Conservation (phyloP, 1,140 invertebrate species). For the Ceratosolen fusciceps region DNA sequence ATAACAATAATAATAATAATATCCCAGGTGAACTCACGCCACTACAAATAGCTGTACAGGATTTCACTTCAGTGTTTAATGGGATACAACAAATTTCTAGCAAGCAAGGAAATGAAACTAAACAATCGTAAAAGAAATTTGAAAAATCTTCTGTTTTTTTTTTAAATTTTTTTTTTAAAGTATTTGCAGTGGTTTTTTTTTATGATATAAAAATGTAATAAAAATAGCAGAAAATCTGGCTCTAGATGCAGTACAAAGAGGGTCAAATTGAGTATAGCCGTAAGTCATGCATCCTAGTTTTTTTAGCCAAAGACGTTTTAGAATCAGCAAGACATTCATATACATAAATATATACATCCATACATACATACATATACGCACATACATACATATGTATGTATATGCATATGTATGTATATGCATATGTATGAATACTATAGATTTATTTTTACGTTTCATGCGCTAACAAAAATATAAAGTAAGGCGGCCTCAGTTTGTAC, state of each 20-base stretch:
- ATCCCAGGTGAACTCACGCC: slow-evolving; percentile 67
- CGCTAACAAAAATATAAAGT: slow-evolving; percentile 52
- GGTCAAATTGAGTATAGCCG: slow-evolving; percentile 53
- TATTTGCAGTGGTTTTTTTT: slow-evolving; percentile 46
- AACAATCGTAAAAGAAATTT: slow-evolving; percentile 44
- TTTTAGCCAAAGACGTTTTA: slow-evolving; percentile 66
- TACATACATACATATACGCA: neutral
- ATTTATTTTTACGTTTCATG: slow-evolving; percentile 47
- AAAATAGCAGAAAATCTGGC: slow-evolving; percentile 45
- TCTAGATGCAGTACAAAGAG: slow-evolving; percentile 40
- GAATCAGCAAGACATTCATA: slow-evolving; percentile 48
- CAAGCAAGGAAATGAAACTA: slow-evolving; percentile 49
- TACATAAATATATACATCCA: slow-evolving; percentile 27
- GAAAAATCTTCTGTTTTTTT: slow-evolving; percentile 46
- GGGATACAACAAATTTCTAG: slow-evolving; percentile 39
- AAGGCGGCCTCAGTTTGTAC: slow-evolving; percentile 55
- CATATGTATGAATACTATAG: slow-evolving; percentile 16
- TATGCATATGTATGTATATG: slow-evolving; percentile 7
- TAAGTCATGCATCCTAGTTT: slow-evolving; percentile 55
- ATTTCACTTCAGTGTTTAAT: slow-evolving; percentile 52
- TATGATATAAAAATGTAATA: slow-evolving; percentile 45
- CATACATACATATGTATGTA: slow-evolving; percentile 6
- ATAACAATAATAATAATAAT: no score
- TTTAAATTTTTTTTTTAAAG: no score
- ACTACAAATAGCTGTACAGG: slow-evolving; percentile 69